These are phyloP conservation scores for Bruchidius siliquastri DNA, from an alignment of 2,888 invertebrate genomes.

Conservation along the genomic window DNA sequence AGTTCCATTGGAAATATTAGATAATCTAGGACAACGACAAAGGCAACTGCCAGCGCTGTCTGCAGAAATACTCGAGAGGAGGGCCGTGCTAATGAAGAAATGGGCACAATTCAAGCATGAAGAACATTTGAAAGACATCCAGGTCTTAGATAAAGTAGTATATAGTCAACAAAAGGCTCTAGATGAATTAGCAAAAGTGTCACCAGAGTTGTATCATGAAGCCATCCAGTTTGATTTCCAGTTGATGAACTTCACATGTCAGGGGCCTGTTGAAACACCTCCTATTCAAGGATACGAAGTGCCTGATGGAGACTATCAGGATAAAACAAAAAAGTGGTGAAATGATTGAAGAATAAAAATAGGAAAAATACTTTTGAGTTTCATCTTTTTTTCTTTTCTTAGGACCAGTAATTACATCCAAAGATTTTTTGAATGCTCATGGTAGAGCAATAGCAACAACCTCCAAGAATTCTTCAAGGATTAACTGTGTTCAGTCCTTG, in stretches of 20 bases:
- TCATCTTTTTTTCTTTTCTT: too few relatives aligned
- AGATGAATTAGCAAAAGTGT: conserved; percentile 71
- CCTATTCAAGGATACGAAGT: conserved; percentile 73
- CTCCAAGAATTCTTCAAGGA: too few relatives aligned
- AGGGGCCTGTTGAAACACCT: conserved; percentile 79
- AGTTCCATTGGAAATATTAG: conserved; percentile 61
- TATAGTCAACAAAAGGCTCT: conserved; percentile 73
- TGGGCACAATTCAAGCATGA: conserved; percentile 69
- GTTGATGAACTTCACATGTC: conserved; percentile 62
- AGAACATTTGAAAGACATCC: conserved; percentile 61
- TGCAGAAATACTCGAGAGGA: conserved; percentile 57
- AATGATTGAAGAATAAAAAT: background rate
- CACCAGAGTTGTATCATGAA: conserved; percentile 80
- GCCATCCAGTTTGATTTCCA: conserved; percentile 72
- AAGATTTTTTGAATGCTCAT: too few relatives aligned
- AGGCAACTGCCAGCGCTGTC: conserved; percentile 52
- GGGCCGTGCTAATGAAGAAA: conserved; percentile 64
- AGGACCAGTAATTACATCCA: too few relatives aligned
- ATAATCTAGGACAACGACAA: conserved; percentile 54
- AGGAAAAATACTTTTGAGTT: too few relatives aligned
- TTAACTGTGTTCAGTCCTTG: too few relatives aligned
- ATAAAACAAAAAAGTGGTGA: conserved; percentile 73
- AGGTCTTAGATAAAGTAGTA: conserved; percentile 64
- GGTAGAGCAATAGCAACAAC: too few relatives aligned
- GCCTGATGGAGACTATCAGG: conserved; percentile 87